Conservation (phyloP, 2,888 invertebrate genomes). For the Ptychoptera contaminata region DNA sequence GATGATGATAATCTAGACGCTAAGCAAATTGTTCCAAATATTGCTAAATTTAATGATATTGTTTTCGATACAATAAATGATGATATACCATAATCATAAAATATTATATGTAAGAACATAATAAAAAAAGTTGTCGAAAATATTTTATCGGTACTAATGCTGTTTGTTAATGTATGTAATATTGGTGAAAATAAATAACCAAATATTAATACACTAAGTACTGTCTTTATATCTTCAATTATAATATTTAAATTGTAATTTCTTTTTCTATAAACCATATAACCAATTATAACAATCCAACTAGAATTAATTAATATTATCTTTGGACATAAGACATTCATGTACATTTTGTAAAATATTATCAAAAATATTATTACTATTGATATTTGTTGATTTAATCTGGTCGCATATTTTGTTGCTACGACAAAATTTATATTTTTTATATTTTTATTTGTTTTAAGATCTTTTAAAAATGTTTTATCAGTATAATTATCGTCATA, state of each 20-base stretch:
- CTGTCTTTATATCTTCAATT: conserved; percentile 55
- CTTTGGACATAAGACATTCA: conserved; percentile 47
- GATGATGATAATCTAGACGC: conserved; percentile 79
- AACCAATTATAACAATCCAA: conserved; percentile 41
- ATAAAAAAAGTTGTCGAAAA: conserved; percentile 82
- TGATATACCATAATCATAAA: conserved; percentile 77
- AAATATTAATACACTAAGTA: conserved; percentile 66
- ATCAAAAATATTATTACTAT: conserved; percentile 56
- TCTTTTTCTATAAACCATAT: conserved; percentile 37
- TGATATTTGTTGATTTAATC: conserved; percentile 66
- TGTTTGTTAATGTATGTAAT: conserved; percentile 85
- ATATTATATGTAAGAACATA: conserved; percentile 74
- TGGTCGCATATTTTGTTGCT: conserved; percentile 58
- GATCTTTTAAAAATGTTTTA: conserved; percentile 64
- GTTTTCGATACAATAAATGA: conserved; percentile 83
- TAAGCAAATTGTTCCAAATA: conserved; percentile 89
- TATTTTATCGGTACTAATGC: conserved; percentile 94
- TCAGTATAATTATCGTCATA: conserved; percentile 90
- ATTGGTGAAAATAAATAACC: conserved; percentile 84
- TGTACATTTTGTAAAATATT: conserved; percentile 56
- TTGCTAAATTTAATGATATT: conserved; percentile 83
- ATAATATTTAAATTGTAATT: conserved; percentile 18
- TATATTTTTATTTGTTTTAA: conserved; percentile 68
- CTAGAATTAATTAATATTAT: conserved; percentile 43
- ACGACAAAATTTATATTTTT: conserved; percentile 53